Evolutionary conservation across 2,797 vertebrate species (phyloP).

Genomic region (Sebastes oblongus): DNA sequence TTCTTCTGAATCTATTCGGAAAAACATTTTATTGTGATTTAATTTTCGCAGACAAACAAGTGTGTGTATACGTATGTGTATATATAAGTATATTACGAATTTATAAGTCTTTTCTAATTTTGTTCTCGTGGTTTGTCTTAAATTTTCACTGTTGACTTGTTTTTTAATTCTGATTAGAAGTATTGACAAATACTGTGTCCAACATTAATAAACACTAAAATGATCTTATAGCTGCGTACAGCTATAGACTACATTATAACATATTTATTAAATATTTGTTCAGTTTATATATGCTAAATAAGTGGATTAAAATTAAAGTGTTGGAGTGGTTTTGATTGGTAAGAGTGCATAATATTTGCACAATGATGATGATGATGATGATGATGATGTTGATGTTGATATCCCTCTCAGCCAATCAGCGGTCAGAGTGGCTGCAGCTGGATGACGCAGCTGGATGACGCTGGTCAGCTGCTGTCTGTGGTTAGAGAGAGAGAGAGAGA

Average conservation of each 20-base stretch:
- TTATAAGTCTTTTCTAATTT: too few species aligned
- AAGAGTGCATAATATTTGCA: not conserved
- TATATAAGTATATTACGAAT: too few species aligned
- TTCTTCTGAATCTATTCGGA: not conserved
- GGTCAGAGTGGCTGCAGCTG: not conserved
- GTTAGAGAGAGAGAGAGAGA: not conserved
- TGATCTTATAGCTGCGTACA: not conserved
- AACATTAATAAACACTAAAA: not conserved
- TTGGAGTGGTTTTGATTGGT: not conserved
- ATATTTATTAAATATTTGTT: not conserved
- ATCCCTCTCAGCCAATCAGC: slow-evolving; percentile 41
- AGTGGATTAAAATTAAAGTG: not conserved
- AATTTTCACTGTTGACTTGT: too few species aligned
- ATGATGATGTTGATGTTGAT: slow-evolving; percentile 3
- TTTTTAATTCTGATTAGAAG: too few species aligned
- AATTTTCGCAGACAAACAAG: too few species aligned
- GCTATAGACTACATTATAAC: not conserved
- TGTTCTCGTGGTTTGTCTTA: too few species aligned
- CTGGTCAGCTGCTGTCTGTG: slow-evolving; percentile 50
- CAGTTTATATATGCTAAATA: not conserved
- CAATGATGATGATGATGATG: not conserved
- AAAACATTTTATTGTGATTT: too few species aligned
- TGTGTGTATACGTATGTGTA: too few species aligned
- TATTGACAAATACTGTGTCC: not conserved
- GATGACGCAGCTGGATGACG: slow-evolving; percentile 63